Percentiles rank a stretch among this genome's conserved stretches.
phyloP scores from a whole-genome alignment of 2,888 invertebrate genomes.

The Pocota personata region DNA sequence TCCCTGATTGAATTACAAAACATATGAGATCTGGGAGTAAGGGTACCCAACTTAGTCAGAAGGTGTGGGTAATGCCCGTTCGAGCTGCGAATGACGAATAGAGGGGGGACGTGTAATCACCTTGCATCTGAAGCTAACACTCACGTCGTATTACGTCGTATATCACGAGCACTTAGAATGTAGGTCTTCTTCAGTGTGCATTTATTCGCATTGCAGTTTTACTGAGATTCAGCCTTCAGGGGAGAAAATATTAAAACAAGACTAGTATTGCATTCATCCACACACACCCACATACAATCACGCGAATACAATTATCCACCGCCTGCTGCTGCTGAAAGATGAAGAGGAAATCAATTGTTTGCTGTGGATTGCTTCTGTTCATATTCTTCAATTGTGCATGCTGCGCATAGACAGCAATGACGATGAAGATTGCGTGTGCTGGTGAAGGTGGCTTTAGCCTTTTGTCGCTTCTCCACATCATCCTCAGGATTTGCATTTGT shows the following conservation, averaged over 20 bases:
- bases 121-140: too few species aligned
- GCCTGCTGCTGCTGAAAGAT: slow-evolving; percentile 1
- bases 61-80: slow-evolving; percentile 5
- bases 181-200: background rate
- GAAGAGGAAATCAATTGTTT: slow-evolving; percentile 62
- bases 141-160: background rate
- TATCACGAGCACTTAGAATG: slow-evolving; percentile 6
- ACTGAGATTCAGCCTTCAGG: slow-evolving; percentile 21
- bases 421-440: slow-evolving; percentile 9
- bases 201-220: slow-evolving; percentile 17
- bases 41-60: slow-evolving; percentile 1
- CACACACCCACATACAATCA: background rate
- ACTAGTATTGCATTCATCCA: background rate
- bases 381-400: slow-evolving; percentile 10
- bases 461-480: slow-evolving; percentile 17
- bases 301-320: background rate
- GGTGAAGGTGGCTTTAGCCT: slow-evolving; percentile 12
- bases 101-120: background rate
- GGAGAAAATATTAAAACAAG: slow-evolving; percentile 12
- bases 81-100: background rate
- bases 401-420: background rate
- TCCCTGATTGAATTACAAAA: slow-evolving; percentile 66
- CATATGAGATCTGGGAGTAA: slow-evolving; percentile 44
- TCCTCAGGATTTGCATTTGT: slow-evolving; percentile 23
- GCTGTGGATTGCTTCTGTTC: slow-evolving; percentile 29